Evolutionary conservation across 1,140 invertebrate genomes (phyloP), one percentile per base, ranked within the genome.

Genomic region (Dryas iulia): DNA sequence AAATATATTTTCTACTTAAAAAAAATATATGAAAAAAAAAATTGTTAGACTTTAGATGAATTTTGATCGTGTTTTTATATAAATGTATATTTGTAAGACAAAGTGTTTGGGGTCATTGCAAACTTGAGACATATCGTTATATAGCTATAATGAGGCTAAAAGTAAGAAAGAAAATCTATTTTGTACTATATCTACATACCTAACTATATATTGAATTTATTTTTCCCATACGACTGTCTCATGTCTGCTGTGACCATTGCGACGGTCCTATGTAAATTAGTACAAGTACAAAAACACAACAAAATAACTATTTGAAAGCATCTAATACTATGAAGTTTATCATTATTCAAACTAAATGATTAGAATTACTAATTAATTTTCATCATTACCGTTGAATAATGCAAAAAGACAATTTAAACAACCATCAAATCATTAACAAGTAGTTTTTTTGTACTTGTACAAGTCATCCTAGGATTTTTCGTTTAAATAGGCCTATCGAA

Each of bases 1-100:
- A 69, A 58, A 72, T 73, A 80, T 74, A 74, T 81, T 79, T 81
- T 82, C 76, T 71, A 74, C 71, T 80, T 81, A 81, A 76, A 75
- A 74, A 47, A 47, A 69, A 66, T 79, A 76, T 68, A 74, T 54
- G 71, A 73, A 71, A 53, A 59, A 59, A 26, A 60, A 39, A 60
- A 35, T 11, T 67, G 33, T 47, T 56, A 68, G 52, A 61, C 35
- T 60, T 23, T 65, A 58, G 8, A 68, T 26, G n/a, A 68, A 56
- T 72, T 72, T 78, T 75, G 75, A 79, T 75, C 63, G 74, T 79
- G 75, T 79, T 79, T 77, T 76, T 76, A 71, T 72, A 54, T 64
- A 72, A 70, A 69, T 75, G 75, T 77, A 75, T 75, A 79, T 77
- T 76, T 66, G 71, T 47, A 47, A 47, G 39, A 47, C 39, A 47